Percentiles rank a stretch among this genome's conserved stretches.
These are phyloP conservation scores for Eilema sororculum DNA, from an alignment of 2,888 invertebrate species.

Conservation along the genomic window DNA sequence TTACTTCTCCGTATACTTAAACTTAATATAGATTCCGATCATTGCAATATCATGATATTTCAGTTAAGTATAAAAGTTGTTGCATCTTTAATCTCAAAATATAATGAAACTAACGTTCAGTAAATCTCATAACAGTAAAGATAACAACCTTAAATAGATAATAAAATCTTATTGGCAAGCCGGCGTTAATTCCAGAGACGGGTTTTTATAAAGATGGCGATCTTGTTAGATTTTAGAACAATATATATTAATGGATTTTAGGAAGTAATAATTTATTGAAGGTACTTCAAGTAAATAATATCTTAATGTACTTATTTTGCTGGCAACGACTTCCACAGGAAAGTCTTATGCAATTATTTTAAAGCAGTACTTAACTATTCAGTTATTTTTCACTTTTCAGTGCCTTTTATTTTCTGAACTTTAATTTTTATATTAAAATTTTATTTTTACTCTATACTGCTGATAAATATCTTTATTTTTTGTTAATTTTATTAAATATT, in stretches of 20 bases:
- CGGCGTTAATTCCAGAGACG: constrained; percentile 9
- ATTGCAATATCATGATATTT: not conserved
- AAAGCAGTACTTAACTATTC: too few species aligned
- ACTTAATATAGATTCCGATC: not conserved
- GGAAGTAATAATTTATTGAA: too few species aligned
- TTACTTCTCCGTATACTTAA: not conserved
- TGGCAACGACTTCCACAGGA: not conserved
- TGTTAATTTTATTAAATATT: not conserved
- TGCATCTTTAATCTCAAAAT: constrained; percentile 57
- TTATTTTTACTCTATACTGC: too few species aligned
- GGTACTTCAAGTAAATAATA: not conserved
- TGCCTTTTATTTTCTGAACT: not conserved
- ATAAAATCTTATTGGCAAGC: constrained; percentile 66
- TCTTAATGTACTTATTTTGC: not conserved
- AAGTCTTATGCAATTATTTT: not conserved
- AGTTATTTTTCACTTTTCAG: not conserved
- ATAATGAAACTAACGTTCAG: constrained; percentile 43
- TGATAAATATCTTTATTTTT: too few species aligned
- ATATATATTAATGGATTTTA: too few species aligned
- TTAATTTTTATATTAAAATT: not conserved
- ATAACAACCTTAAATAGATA: constrained; percentile 60
- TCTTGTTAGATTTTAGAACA: constrained; percentile 12
- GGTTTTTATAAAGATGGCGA: not conserved
- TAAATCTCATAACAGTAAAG: constrained; percentile 57
- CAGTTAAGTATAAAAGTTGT: constrained; percentile 27